Evolutionary conservation across 2,797 vertebrate species (phyloP), one percentile per base, ranked within the genome.

Genomic region (Eptatretus atami): DNA sequence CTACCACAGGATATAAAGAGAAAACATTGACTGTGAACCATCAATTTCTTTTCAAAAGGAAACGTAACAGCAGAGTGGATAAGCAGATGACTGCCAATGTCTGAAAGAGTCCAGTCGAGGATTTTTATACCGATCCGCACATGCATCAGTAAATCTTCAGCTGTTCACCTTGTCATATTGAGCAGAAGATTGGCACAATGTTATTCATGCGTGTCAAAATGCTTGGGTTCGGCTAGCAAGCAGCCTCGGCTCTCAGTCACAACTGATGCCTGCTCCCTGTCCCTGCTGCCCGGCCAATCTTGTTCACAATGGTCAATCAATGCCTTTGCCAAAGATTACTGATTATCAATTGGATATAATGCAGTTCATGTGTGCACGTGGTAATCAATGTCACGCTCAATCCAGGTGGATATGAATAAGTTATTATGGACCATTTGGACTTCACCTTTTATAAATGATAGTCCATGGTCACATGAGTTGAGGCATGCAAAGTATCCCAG

Each of bases 181-280:
- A 96, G 79, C 64, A 98, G 73, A 70, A 96, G 74, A 72, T 94
- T 95, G 63, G 86, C 92, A 98, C 77, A 1, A 95, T 84, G 72
- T 92, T 93, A 73, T 98, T 98, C 90, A 95, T 90, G n/a, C 54
- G 78, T 75, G 66, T 96, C 92, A 73, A 73, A 96, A 96, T 1
- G 92, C 83, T 92, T 71, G 82, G 78, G 1, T 66, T 12, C 25
- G 71, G 73, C 3, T n/a, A 75, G 76, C 53, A 75, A 66, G 11
- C 72, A 68, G 2, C 79, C 78, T 65, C 71, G 70, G 44, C 77
- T 77, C 14, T 79, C 86, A 57, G 80, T 82, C 65, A 94, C 53
- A 25, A 78, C 67, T 66, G 77, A 68, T 80, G 71, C 75, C 71
- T 64, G 66, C 67, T 44, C 72, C 79, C 75, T 6, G 77, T 71